Conservation (phyloP, 2,113 vertebrate genomes). For the Vidua macroura region DNA sequence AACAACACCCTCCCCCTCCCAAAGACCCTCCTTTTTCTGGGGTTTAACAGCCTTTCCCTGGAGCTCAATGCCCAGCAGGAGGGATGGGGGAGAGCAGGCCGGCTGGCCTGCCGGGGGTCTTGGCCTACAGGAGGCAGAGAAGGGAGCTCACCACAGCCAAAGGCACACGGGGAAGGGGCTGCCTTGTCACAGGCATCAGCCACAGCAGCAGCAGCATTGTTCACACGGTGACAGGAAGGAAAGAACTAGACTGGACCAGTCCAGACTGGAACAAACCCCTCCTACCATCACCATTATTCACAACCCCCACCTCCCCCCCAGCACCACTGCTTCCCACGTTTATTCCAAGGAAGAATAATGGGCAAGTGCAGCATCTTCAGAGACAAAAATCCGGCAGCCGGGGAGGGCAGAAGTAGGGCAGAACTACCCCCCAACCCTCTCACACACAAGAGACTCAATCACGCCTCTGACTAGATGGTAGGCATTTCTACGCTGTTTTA, state of each 20-base stretch:
- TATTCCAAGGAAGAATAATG: constrained; percentile 11
- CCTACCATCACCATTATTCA: constrained; percentile 65
- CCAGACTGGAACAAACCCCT: constrained; percentile 75
- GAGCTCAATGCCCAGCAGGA: neutral
- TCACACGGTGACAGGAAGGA: constrained; percentile 70
- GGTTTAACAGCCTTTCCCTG: neutral
- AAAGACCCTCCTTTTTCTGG: neutral
- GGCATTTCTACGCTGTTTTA: neutral
- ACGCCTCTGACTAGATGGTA: fast-evolving
- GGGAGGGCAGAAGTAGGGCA: neutral
- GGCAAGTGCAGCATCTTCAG: neutral
- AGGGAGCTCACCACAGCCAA: neutral
- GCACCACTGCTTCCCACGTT: neutral
- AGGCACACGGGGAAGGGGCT: constrained; percentile 26
- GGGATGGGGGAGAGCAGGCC: neutral
- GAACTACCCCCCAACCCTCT: neutral
- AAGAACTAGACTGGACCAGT: constrained; percentile 76
- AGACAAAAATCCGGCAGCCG: neutral
- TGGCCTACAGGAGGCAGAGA: neutral
- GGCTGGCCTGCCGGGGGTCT: neutral
- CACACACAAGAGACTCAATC: neutral
- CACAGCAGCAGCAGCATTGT: constrained; percentile 62
- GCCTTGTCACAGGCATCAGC: constrained; percentile 28
- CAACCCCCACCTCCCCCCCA: constrained; percentile 28
- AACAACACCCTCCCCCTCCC: neutral